Base-by-base conservation (phyloP, 2,113 vertebrate genomes). In the Hemichromis elongatus region DNA sequence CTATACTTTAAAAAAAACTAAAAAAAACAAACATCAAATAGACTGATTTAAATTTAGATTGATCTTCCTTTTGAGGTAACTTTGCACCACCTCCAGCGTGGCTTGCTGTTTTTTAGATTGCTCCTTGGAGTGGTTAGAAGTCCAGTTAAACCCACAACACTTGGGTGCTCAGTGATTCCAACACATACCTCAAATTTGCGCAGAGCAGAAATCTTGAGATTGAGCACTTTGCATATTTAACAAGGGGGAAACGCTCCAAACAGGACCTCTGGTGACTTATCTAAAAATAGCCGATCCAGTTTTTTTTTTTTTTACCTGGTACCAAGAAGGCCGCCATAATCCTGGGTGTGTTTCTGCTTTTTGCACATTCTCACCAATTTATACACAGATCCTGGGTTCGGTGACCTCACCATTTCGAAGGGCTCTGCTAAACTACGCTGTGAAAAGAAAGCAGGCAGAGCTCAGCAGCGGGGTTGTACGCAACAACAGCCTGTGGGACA, bases 401-500 rank as follows among this genome's bases (percentile, higher is more conserved):
- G 93, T 96, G 86, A 95, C 90, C 19, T 96, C 96, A 19, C 96
- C 95, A 1, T 45, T 97, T 42, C 77, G 86, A 28, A 90, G 95
- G 79, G 94, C 92, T 14, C n/a, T 97, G 86, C 95, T 97, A 28
- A 94, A 95, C 75, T 96, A 93, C 63, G 96, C 96, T 0, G 95
- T 96, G 47, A 91, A 89, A 77, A 95, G 96, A 77, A 96, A 96
- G 91, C 96, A 96, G 92, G 95, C 96, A 0, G 96, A 97, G 90
- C 95, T 97, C 61, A 94, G 92, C 89, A 95, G 96, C 1, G 96
- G 96, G 7, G 89, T 96, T 6, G 93, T 96, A 7, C 92, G 96
- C 0, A 97, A 96, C 93, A 95, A 96, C 94, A 96, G 96, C 33
- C 79, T 96, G 82, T 96, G 96, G 96, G 96, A 96, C 93, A 92